phyloP scores from a whole-genome alignment of 2,888 invertebrate species.

The Helicoverpa assulta region DNA sequence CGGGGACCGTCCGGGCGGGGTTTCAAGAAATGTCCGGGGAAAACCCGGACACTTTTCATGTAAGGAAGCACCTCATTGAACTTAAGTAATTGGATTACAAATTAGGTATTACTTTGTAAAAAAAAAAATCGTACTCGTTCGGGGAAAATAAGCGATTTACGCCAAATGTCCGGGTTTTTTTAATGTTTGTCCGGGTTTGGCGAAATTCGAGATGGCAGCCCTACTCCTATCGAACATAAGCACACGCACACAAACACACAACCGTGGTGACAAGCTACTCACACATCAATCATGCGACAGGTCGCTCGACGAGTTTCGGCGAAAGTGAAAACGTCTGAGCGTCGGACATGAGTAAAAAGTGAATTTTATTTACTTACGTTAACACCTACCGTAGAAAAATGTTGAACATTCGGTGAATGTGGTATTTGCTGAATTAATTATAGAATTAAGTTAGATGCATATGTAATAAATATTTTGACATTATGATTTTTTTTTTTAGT shows the following conservation, averaged over 20 bases:
- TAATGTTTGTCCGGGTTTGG: no score
- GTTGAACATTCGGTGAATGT: slow-evolving; percentile 31
- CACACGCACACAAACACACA: slow-evolving; percentile 15
- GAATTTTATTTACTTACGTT: slow-evolving; percentile 62
- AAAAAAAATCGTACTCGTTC: no score
- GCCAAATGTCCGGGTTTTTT: no score
- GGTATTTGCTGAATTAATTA: slow-evolving; percentile 28
- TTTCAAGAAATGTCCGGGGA: no score
- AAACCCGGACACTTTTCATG: no score
- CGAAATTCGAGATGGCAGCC: no score
- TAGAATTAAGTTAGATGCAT: slow-evolving; percentile 17
- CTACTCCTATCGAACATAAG: neutral
- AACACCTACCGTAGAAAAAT: slow-evolving; percentile 36
- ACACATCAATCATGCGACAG: slow-evolving; percentile 58
- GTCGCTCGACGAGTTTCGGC: slow-evolving; percentile 64
- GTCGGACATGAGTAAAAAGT: slow-evolving; percentile 59
- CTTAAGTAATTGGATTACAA: no score
- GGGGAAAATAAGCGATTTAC: no score
- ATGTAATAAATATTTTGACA: slow-evolving; percentile 6
- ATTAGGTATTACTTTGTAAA: no score
- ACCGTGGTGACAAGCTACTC: slow-evolving; percentile 42
- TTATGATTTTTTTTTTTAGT: slow-evolving; percentile 6
- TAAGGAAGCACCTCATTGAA: no score
- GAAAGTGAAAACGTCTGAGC: slow-evolving; percentile 68
- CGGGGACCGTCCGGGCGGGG: no score